Evolutionary conservation across 2,113 vertebrate species (phyloP), one percentile per base, ranked within the genome.

Genomic region (Puma concolor): DNA sequence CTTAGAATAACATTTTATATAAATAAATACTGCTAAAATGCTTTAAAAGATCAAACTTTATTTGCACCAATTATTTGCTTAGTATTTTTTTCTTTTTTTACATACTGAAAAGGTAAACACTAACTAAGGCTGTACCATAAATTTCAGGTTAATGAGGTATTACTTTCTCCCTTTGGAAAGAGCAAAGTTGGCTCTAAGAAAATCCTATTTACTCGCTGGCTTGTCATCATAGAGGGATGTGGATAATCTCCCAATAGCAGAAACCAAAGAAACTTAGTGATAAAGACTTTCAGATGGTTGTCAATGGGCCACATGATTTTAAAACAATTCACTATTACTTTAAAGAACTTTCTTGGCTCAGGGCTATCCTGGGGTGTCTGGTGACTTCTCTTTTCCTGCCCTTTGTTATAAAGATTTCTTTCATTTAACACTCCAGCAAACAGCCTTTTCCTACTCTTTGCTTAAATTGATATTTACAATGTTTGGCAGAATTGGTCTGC

Each of bases 131-230:
- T 80, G 4, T 72, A 90, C 36, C 48, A 84, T 36, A 94, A 93
- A 93, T 31, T 93, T n/a, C 31, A 97, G 90, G 84, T 95, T 96
- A 96, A 95, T 84, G 85, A 96, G 77, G 86, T 91, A 74, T 81
- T 69, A 66, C 88, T 86, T 82, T 91, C 64, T 93, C n/a, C n/a
- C 87, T 85, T 48, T 89, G 57, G 41, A 74, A 96, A 95, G 77
- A 92, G n/a, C 63, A 88, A 95, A 14, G 57, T 29, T 87, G 64
- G 74, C 60, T 57, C 2, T 36, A 89, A 63, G 52, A 91, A 86
- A 95, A 88, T 81, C 69, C 54, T 69, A 54, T 52, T 60, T 66
- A n/a, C 6, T 85, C 71, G 38, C 21, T 85, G 57, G 84, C 77
- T 23, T 74, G 93, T 76, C 63, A 67, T 79, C 90, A 86, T 5